Conservation (phyloP, 2,797 vertebrate genomes). For the Diceros bicornis region DNA sequence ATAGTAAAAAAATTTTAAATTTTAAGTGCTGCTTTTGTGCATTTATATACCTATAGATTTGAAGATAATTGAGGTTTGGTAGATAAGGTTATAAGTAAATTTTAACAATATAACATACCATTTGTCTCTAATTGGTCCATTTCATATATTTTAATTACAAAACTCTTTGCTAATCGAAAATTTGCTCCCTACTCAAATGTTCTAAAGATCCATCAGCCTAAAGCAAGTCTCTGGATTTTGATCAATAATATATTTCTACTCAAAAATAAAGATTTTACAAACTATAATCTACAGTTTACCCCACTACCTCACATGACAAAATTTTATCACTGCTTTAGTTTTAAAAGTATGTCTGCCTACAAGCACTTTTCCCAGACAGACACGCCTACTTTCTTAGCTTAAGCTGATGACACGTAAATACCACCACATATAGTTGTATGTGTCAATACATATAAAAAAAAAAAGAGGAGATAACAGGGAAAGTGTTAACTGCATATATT, state of each 20-base stretch:
- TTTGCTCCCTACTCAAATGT: constrained; percentile 19
- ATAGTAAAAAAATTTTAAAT: not conserved
- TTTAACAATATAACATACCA: not conserved
- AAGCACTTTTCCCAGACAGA: not conserved
- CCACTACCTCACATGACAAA: not conserved
- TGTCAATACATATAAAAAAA: constrained; percentile 8
- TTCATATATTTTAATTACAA: constrained; percentile 34
- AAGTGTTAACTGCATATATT: not conserved
- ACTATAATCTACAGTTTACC: not conserved
- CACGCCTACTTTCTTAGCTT: constrained; percentile 20
- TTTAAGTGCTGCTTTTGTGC: not conserved
- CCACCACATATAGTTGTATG: not conserved
- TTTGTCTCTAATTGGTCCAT: not conserved
- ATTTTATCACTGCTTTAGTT: constrained; percentile 32
- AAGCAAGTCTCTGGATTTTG: not conserved
- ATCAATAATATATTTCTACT: not conserved
- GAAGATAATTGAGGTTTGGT: not conserved
- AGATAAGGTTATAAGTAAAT: not conserved
- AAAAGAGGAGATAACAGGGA: not conserved
- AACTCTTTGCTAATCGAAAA: not conserved
- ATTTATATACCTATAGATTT: not conserved
- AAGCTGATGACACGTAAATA: not conserved
- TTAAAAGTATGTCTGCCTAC: not conserved
- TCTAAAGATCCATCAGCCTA: not conserved
- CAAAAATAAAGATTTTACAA: constrained; percentile 36